Percentiles rank a stretch among this genome's conserved stretches.
Conservation (phyloP, 2,888 invertebrate species). For the Temnothorax rugatulus region DNA sequence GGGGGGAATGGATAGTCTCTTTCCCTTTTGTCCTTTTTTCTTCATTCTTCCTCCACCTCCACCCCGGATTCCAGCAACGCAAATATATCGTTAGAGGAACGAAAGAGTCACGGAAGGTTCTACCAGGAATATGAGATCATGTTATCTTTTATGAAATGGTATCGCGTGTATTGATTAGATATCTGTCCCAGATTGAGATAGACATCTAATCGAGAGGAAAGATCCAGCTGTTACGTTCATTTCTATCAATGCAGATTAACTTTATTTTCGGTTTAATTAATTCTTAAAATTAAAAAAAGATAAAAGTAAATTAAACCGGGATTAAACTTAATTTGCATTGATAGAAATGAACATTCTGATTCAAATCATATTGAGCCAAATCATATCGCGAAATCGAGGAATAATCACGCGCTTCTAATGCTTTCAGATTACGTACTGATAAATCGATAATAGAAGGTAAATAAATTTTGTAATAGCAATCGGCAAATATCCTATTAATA, state of each 20-base stretch:
- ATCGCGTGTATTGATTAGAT: background rate
- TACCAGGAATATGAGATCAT: background rate
- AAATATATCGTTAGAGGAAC: background rate
- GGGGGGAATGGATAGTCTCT: constrained; percentile 19
- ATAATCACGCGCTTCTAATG: background rate
- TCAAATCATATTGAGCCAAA: background rate
- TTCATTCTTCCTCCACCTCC: background rate
- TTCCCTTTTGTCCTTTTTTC: constrained; percentile 15
- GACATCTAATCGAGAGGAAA: background rate
- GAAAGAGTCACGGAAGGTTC: background rate
- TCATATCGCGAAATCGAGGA: background rate
- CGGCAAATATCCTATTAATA: background rate
- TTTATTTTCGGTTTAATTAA: too few relatives aligned
- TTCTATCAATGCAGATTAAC: too few relatives aligned
- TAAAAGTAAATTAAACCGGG: too few relatives aligned
- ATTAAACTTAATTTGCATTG: too few relatives aligned
- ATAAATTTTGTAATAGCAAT: background rate
- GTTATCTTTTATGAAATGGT: background rate
- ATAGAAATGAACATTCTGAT: background rate
- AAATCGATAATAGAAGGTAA: background rate
- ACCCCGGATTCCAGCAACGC: background rate
- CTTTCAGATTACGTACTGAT: background rate
- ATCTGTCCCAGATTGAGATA: background rate
- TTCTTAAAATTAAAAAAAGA: too few relatives aligned
- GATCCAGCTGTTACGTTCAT: background rate